These are phyloP conservation scores for Emydura subglobosa DNA, from an alignment of 2,113 vertebrate genomes.

Conservation along the genomic window DNA sequence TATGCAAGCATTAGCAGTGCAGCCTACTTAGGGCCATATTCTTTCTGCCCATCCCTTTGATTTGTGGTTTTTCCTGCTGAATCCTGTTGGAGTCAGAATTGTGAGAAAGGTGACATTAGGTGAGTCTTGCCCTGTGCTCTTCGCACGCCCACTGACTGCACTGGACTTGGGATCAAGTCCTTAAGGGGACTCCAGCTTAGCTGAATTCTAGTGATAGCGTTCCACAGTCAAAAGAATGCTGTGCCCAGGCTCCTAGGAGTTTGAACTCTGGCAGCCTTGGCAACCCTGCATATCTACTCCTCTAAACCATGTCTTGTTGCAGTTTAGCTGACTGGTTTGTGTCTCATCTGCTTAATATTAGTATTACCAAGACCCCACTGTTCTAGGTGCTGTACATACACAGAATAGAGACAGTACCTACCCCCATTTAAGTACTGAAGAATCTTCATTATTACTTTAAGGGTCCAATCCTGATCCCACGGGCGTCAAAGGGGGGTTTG, in stretches of 20 bases:
- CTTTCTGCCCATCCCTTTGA: fast-evolving
- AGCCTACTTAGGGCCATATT: not conserved
- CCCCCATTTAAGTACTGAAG: not conserved
- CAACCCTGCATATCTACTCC: not conserved
- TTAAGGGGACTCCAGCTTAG: constrained; percentile 30
- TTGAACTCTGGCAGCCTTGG: not conserved
- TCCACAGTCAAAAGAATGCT: not conserved
- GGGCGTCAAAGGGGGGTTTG: not conserved
- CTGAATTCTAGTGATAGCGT: not conserved
- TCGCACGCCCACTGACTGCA: not conserved
- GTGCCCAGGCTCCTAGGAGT: not conserved
- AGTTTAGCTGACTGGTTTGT: not conserved
- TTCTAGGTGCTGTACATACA: not conserved
- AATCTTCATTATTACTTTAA: not conserved
- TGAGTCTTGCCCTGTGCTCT: not conserved
- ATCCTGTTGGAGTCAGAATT: not conserved
- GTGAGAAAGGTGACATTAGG: not conserved
- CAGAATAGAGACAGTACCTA: not conserved
- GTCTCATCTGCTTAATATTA: not conserved
- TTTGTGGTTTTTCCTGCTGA: not conserved
- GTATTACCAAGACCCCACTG: not conserved
- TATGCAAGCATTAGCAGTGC: not conserved
- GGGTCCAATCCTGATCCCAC: not conserved
- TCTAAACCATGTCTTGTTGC: not conserved
- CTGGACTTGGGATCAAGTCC: not conserved